Evolutionary conservation across 1,140 invertebrate genomes (phyloP), one percentile per base, ranked within the genome.

Genomic region (Drosophila parabipectinata): DNA sequence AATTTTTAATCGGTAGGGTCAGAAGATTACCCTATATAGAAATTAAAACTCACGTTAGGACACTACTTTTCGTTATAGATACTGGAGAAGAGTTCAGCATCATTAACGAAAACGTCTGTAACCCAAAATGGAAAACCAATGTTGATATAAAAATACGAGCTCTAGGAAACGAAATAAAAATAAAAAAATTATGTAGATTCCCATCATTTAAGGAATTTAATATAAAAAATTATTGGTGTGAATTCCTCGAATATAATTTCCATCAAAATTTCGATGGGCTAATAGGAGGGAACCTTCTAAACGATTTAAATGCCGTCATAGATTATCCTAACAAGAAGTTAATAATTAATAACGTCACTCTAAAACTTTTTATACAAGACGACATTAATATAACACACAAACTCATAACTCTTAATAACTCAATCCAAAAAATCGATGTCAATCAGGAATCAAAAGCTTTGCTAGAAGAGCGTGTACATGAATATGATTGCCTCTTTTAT

Each of bases 1-100:
- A 52, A 62, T 62, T 45, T 62, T 55, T 9, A 51, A 41, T 39
- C 41, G 6, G 39, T 28, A 44, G 47, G 18, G 32, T 44, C 50
- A 62, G 10, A 28, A 28, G 37, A 54, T 18, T 54, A 28, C 51
- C 50, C 59, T 62, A 62, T 62, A 54, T 62, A 18, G 21, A 51
- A 39, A 44, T 62, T 26, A 37, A 18, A 18, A 18, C 26, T 26
- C 26, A 26, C 26, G 26, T 26, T 26, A 26, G 26, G 26, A 26
- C 26, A 26, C 26, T 26, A 26, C 26, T 26, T 26, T 26, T 26
- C 26, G 26, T 26, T 4, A 26, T 26, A 26, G 26, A 26, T 26
- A 26, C 26, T 26, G 26, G 26, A 26, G 26, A 3, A 26, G 26
- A 26, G 26, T 26, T 26, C 26, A 26, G 26, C 26, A 26, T 26